A percentile compares a stretch with the other conserved stretches of the same genome.
These are phyloP conservation scores for Nyctereutes procyonoides DNA, from an alignment of 2,113 vertebrate genomes.

Conservation along the genomic window DNA sequence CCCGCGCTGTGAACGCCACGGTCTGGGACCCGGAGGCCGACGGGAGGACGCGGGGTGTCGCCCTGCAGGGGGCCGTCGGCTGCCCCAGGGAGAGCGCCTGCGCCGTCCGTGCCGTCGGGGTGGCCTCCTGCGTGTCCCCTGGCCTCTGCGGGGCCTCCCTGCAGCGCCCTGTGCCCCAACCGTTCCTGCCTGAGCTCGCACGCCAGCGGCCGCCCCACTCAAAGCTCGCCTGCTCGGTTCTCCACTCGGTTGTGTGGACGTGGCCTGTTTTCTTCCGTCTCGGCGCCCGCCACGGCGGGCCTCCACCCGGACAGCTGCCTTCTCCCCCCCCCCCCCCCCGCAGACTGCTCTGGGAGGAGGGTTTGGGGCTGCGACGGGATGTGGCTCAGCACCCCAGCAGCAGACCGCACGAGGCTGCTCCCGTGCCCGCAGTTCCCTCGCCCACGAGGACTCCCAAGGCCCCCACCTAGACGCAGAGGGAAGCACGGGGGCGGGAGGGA, in stretches of 20 bases:
- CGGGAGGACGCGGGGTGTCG: conserved; percentile 17
- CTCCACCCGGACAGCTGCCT: neutral
- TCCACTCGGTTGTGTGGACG: neutral
- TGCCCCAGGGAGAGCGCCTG: neutral
- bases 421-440: neutral
- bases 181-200: neutral
- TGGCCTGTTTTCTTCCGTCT: neutral
- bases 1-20: conserved; percentile 60
- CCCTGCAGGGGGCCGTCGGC: neutral
- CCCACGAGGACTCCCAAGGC: conserved; percentile 27
- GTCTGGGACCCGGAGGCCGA: conserved; percentile 46
- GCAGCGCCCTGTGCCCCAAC: too few species aligned
- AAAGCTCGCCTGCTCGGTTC: neutral
- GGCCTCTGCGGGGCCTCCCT: neutral
- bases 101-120: too few species aligned
- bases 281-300: neutral
- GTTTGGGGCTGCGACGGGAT: neutral
- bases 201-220: neutral
- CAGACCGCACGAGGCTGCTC: neutral
- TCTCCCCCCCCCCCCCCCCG: too few species aligned
- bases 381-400: neutral
- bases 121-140: neutral
- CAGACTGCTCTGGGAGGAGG: neutral
- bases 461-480: neutral
- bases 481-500: neutral